These are phyloP conservation scores for Hyles lineata DNA, from an alignment of 2,888 invertebrate genomes.

Conservation along the genomic window DNA sequence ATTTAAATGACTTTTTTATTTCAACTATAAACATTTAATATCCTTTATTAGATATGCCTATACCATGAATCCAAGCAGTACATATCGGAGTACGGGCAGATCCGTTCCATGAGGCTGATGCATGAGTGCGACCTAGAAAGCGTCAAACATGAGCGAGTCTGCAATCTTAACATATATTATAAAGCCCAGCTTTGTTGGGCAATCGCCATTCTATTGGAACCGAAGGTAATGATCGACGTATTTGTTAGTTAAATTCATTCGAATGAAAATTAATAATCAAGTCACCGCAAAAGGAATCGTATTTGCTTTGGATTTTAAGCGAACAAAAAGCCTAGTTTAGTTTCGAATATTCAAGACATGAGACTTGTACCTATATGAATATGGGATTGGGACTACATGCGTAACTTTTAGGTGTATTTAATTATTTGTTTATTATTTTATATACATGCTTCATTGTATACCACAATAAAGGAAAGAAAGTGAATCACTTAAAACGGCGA, in stretches of 20 bases:
- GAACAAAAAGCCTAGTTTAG: too few species aligned
- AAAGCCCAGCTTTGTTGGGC: constrained; percentile 78
- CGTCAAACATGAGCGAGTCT: constrained; percentile 52
- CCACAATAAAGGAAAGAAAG: too few species aligned
- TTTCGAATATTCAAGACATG: too few species aligned
- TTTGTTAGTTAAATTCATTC: not conserved
- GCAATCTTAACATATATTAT: constrained; percentile 60
- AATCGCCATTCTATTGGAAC: constrained; percentile 67
- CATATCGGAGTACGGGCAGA: constrained; percentile 54
- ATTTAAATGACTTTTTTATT: not conserved
- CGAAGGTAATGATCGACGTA: constrained; percentile 55
- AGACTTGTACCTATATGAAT: too few species aligned
- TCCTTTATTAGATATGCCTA: constrained; percentile 58
- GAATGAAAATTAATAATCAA: too few species aligned
- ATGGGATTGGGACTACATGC: too few species aligned
- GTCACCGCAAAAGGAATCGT: too few species aligned
- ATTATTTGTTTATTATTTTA: too few species aligned
- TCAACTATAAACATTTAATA: constrained; percentile 24
- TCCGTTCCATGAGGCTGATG: constrained; percentile 54
- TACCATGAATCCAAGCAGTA: constrained; percentile 58
- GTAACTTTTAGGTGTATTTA: too few species aligned
- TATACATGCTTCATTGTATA: too few species aligned
- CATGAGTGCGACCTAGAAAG: constrained; percentile 59
- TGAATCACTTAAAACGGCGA: too few species aligned
- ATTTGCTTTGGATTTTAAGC: too few species aligned